Evolutionary conservation across 1,140 invertebrate species (phyloP).

Genomic region (Drosophila pachea): DNA sequence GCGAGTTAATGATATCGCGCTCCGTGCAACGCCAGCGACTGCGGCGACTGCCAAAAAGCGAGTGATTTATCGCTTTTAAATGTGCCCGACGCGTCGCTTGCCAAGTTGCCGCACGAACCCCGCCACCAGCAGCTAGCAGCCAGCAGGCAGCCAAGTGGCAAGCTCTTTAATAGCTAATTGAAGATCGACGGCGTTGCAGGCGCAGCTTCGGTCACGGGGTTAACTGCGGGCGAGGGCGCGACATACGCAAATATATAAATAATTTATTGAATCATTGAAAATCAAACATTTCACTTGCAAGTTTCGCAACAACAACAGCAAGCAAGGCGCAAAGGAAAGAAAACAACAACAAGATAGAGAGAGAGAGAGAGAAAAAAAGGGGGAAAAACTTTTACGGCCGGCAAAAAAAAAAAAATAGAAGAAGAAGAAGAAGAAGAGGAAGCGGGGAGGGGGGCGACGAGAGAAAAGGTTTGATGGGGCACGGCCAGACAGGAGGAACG

Average conservation of each 20-base stretch:
- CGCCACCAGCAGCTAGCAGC: slow-evolving; percentile 15
- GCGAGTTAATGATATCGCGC: slow-evolving; percentile 73
- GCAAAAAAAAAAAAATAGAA: not conserved
- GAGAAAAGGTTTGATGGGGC: not conserved
- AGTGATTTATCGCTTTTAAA: slow-evolving; percentile 76
- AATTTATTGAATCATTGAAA: slow-evolving; percentile 78
- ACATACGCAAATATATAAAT: slow-evolving; percentile 76
- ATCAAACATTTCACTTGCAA: slow-evolving; percentile 78
- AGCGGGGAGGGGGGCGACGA: too few species aligned
- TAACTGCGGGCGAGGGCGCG: not conserved
- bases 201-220: not conserved
- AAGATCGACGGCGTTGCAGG: slow-evolving; percentile 47
- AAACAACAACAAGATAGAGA: slow-evolving; percentile 37
- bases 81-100: slow-evolving; percentile 60
- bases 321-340: too few species aligned
- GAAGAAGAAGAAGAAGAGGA: too few species aligned
- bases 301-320: slow-evolving; percentile 31
- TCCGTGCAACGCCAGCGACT: slow-evolving; percentile 9
- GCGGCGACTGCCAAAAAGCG: slow-evolving; percentile 61
- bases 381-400: slow-evolving; percentile 6
- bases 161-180: slow-evolving; percentile 66
- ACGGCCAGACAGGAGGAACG: slow-evolving; percentile 20
- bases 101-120: slow-evolving; percentile 38
- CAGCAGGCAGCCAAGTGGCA: slow-evolving; percentile 13
- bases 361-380: slow-evolving; percentile 21